phyloP scores from a whole-genome alignment of 2,113 vertebrate species.

The Chaetura pelagica region DNA sequence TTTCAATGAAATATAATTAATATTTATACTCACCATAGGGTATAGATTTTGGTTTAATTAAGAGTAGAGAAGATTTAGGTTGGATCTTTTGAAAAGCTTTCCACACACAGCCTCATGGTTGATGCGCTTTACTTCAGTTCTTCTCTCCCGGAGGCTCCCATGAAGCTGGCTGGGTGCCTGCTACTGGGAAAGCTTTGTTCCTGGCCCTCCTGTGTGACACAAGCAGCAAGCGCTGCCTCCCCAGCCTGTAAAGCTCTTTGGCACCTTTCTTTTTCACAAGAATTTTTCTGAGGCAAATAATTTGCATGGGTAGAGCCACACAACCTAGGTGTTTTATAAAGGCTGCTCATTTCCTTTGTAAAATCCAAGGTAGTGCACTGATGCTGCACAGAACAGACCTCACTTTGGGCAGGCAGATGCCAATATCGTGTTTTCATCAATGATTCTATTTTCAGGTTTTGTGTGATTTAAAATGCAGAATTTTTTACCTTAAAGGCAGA shows the following conservation, averaged over 20 bases:
- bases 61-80: background rate
- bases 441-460: background rate
- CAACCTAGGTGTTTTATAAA: background rate
- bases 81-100: background rate
- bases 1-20: background rate
- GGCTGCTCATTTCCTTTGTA: background rate
- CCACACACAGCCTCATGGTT: background rate
- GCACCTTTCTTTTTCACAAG: background rate
- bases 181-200: background rate
- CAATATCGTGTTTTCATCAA: background rate
- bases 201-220: accelerated
- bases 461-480: background rate
- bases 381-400: background rate
- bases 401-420: background rate
- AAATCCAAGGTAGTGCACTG: background rate
- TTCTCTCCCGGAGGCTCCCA: accelerated
- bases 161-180: accelerated
- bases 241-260: background rate
- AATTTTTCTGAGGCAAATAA: background rate
- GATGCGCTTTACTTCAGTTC: background rate
- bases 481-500: background rate
- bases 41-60: background rate
- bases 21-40: background rate
- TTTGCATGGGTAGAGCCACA: background rate
- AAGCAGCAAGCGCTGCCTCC: background rate